phyloP scores from a whole-genome alignment of 2,888 invertebrate species.

The Ethmia dodecea region DNA sequence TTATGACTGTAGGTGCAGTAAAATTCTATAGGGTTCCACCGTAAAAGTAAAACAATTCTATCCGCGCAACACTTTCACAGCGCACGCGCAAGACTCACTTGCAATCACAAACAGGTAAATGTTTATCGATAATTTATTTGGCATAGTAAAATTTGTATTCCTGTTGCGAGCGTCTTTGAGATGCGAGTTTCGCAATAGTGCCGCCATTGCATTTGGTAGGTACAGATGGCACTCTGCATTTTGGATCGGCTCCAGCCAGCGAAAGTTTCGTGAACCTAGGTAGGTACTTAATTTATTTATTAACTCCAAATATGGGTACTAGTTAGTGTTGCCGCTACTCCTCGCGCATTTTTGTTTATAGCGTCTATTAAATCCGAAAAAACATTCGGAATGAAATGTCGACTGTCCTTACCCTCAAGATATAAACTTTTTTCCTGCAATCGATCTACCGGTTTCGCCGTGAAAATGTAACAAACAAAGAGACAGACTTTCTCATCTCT shows the following conservation, averaged over 20 bases:
- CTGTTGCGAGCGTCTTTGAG: background rate
- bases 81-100: conserved; percentile 38
- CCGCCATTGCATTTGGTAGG: background rate
- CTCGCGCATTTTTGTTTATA: too few relatives aligned
- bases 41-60: conserved; percentile 36
- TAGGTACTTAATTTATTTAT: background rate
- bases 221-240: background rate
- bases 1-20: too few relatives aligned
- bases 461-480: too few relatives aligned
- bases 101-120: conserved; percentile 39
- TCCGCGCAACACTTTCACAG: conserved; percentile 55
- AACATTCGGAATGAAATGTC: too few relatives aligned
- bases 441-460: too few relatives aligned
- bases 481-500: too few relatives aligned
- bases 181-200: conserved; percentile 10
- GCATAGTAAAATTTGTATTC: conserved; percentile 19
- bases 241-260: conserved; percentile 1
- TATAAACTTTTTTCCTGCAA: background rate
- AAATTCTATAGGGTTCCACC: too few relatives aligned
- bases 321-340: too few relatives aligned
- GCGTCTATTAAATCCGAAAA: too few relatives aligned
- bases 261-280: background rate
- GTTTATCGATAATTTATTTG: conserved; percentile 38
- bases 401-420: background rate
- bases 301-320: too few relatives aligned